Percentiles rank a stretch among this genome's conserved stretches.
Evolutionary conservation across 2,888 invertebrate species (phyloP).

Genomic region (Calliphora vomitoria): DNA sequence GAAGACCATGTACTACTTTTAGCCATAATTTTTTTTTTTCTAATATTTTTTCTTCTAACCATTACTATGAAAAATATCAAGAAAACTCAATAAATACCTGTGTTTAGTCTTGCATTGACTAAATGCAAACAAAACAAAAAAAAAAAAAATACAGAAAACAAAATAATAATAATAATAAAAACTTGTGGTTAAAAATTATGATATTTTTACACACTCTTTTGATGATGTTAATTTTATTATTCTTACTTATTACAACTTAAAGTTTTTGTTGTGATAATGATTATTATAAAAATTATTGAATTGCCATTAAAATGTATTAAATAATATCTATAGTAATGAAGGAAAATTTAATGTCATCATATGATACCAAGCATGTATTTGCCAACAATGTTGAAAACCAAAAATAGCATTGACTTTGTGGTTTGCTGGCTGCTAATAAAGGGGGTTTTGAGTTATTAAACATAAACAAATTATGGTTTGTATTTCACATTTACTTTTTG

Average conservation of each 20-base stretch:
- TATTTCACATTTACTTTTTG: not conserved
- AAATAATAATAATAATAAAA: conserved; percentile 15
- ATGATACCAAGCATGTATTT: not conserved
- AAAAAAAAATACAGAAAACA: not conserved
- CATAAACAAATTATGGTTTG: not conserved
- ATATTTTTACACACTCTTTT: conserved; percentile 12
- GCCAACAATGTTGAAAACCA: conserved; percentile 17
- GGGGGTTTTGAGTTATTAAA: not conserved
- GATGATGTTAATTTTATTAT: not conserved
- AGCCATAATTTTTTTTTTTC: conserved; percentile 58
- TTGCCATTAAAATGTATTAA: conserved; percentile 57
- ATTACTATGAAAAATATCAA: conserved; percentile 37
- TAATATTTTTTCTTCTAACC: conserved; percentile 17
- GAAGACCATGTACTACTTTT: conserved; percentile 76
- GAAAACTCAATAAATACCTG: conserved; percentile 18
- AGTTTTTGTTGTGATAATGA: conserved; percentile 39
- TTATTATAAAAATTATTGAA: conserved; percentile 54
- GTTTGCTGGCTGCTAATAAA: not conserved
- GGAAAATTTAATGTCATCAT: conserved; percentile 53
- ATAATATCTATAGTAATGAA: conserved; percentile 2
- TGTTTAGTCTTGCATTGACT: conserved; percentile 46
- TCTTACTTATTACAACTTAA: not conserved
- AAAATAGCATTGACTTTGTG: conserved; percentile 69
- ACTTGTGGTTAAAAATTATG: conserved; percentile 59
- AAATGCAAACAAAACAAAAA: not conserved